These are phyloP conservation scores for Macrotus californicus DNA, from an alignment of 2,113 vertebrate species.

Conservation along the genomic window DNA sequence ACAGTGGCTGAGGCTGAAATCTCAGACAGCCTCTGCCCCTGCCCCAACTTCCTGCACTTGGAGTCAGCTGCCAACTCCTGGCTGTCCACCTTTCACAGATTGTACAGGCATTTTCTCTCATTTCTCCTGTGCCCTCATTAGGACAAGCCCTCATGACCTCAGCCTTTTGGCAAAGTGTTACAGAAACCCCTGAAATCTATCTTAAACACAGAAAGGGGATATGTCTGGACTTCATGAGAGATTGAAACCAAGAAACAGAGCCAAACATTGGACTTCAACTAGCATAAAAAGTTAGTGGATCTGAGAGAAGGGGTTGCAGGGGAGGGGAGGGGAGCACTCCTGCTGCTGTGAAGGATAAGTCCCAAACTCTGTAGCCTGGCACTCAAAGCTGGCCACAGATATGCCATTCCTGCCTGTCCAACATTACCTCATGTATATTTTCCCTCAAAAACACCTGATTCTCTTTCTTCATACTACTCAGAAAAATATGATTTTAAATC, in stretches of 20 bases:
- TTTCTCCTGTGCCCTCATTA: not conserved
- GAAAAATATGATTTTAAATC: not conserved
- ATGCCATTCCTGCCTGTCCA: not conserved
- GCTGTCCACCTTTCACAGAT: not conserved
- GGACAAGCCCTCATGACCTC: not conserved
- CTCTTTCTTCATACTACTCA: not conserved
- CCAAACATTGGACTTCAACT: not conserved
- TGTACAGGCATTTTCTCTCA: not conserved
- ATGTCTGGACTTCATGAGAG: not conserved
- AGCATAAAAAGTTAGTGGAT: not conserved
- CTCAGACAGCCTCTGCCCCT: not conserved
- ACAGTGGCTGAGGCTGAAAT: not conserved
- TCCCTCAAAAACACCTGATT: not conserved
- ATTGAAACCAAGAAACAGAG: not conserved
- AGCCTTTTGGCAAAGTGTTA: not conserved
- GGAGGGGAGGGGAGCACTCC: accelerated
- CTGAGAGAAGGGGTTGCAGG: not conserved
- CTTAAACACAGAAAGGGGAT: not conserved
- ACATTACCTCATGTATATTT: not conserved
- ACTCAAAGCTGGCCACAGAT: accelerated
- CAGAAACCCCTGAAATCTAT: not conserved
- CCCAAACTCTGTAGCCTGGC: not conserved
- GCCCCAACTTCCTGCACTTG: not conserved
- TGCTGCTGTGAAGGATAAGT: accelerated
- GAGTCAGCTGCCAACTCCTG: not conserved